Conservation (phyloP, 2,113 vertebrate genomes). For the Daphoenositta chrysoptera region DNA sequence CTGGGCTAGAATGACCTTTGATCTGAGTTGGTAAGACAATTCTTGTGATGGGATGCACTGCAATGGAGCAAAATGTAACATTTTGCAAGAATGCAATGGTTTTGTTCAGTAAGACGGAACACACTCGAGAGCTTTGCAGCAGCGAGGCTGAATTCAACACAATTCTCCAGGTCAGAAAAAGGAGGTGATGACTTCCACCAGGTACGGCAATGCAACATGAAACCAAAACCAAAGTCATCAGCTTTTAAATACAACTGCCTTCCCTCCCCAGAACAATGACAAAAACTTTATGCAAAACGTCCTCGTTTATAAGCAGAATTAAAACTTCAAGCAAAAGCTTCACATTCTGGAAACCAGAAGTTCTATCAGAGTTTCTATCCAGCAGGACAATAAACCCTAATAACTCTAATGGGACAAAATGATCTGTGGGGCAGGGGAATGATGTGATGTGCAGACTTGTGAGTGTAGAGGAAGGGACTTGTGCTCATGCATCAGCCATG, state of each 20-base stretch:
- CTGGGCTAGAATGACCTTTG: background rate
- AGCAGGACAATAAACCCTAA: background rate
- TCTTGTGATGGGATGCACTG: background rate
- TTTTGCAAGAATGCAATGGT: background rate
- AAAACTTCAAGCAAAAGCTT: background rate
- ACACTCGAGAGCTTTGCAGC: background rate
- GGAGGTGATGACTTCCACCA: background rate
- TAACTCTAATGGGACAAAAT: background rate
- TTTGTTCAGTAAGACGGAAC: background rate
- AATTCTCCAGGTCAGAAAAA: background rate
- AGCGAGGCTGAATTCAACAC: accelerated
- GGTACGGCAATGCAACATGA: background rate
- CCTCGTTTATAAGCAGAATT: background rate
- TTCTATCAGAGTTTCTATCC: background rate
- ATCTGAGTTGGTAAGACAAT: background rate
- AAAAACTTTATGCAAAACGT: background rate
- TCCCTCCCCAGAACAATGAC: background rate
- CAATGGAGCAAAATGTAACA: background rate
- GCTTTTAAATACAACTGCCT: background rate
- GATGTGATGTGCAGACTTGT: background rate
- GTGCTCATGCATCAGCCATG: background rate
- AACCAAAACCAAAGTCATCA: background rate
- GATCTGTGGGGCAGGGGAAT: no score
- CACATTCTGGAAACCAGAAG: background rate
- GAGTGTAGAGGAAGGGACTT: background rate